Conservation (phyloP, 1,140 invertebrate species). For the Tribolium castaneum region DNA sequence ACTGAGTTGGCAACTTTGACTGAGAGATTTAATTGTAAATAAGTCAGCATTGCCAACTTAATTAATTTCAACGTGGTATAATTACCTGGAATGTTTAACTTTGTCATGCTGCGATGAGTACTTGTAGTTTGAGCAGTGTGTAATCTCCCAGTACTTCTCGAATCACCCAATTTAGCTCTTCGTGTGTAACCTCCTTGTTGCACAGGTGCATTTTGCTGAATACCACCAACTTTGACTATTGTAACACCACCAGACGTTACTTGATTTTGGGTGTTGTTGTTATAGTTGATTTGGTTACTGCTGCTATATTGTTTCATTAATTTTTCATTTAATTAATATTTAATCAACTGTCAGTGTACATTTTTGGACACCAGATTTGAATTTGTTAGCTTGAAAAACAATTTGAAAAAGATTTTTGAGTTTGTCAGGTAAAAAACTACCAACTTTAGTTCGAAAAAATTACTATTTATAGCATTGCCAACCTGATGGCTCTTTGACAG, state of each 20-base stretch:
- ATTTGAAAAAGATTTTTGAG: no score
- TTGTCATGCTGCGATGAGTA: slow-evolving; percentile 79
- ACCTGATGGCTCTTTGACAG: no score
- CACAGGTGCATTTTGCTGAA: slow-evolving; percentile 49
- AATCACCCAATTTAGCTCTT: slow-evolving; percentile 74
- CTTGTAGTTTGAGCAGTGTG: slow-evolving; percentile 75
- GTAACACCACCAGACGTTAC: slow-evolving; percentile 76
- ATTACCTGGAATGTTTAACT: slow-evolving; percentile 74
- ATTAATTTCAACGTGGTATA: neutral
- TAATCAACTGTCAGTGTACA: no score
- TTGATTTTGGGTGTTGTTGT: slow-evolving; percentile 68
- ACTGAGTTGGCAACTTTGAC: no score
- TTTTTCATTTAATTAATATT: no score
- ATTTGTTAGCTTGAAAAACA: no score
- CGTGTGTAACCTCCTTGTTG: slow-evolving; percentile 69
- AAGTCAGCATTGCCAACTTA: no score
- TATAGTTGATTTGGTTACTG: slow-evolving; percentile 59
- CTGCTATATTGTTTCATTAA: slow-evolving; percentile 31
- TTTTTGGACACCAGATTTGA: no score
- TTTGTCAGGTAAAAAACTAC: no score
- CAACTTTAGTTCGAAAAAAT: no score
- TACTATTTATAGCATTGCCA: no score
- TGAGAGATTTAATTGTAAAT: no score
- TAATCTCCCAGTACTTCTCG: slow-evolving; percentile 74
- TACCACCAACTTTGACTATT: slow-evolving; percentile 78